Evolutionary conservation across 35 echinoderm and acorn worm species (phyloP), one percentile per base, ranked within the genome.

Genomic region (Apostichopus californicus): DNA sequence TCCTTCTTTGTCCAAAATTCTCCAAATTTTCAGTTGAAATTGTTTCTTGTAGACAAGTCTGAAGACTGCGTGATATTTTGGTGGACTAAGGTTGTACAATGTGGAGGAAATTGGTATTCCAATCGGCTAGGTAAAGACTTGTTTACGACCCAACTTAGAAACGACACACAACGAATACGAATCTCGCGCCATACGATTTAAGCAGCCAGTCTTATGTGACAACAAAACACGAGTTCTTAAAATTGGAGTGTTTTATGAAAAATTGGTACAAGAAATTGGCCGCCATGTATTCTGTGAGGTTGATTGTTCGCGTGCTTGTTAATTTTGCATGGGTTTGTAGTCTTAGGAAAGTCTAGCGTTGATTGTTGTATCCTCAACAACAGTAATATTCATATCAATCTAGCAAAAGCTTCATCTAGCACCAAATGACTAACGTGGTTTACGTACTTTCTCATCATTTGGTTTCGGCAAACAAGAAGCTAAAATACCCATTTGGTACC

Each of bases 171-270:
- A 20, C 80, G 80, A 83, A 87, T 71, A 87, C 86, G 57, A 87
- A 87, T 87, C 86, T 87, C 86, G 86, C 86, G 86, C 86, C 86
- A 87, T 57, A 87, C 86, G 59, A 65, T 59, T 57, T 21, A 59
- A 34, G 18, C 80, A 83, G 52, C 80, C 80, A 83, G 80, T 83
- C 80, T 83, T 83, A 25, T 83, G 80, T 83, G 80, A 83, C 52
- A 83, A 56, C 15, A 5, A 83, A 83, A 83, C n/a, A 54, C 52
- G 46, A 56, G 52, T 46, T 53, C 80, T 46, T 34, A 83, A 56
- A 83, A 83, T 53, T 53, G 53, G 22, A 12, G 46, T 0, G 9
- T 55, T 55, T 83, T 8, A 8, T 56, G 5, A 83, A 83, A 8
- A 8, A 14, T 68, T 14, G 53, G 8, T 5, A 56, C 7, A 83